Base-by-base conservation (phyloP, 2,888 invertebrate species). In the Margaritifera margaritifera region DNA sequence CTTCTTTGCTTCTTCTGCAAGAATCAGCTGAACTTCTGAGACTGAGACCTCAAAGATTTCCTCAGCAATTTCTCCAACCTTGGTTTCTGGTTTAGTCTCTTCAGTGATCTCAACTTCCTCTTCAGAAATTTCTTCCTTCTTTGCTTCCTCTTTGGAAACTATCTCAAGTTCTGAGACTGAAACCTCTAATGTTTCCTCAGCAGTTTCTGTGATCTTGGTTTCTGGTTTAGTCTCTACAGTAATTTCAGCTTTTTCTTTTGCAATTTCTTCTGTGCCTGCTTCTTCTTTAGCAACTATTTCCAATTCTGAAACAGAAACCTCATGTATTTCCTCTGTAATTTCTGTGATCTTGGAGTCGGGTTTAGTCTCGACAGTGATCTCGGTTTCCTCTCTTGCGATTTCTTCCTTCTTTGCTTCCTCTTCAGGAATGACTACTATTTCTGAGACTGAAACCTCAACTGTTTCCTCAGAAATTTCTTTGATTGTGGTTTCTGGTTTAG, bases 91-190 rank as follows among this genome's bases (percentile, higher is more conserved):
- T 64, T 52, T 42, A n/a, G 57, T 53, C 4, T 55, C 62, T 51
- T 58, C 56, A 25, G 62, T 50, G 6, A 61, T 51, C 20, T 60
- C 60, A 11, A 22, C 58, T 58, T 72, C 61, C 18, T 24, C 42
- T 54, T 67, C 68, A 61, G 64, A 20, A 52, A 58, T 53, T 68
- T 72, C 66, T 51, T 55, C 67, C n/a, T 61, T 24, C 53, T 55
- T 50, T n/a, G 69, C 62, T 11, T 62, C 55, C n/a, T 55, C 51
- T 25, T 62, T 59, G 22, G 63, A 54, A 19, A 11, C 54, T 18
- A 63, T 27, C 18, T 62, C 63, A n/a, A 52, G n/a, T 60, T 66
- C 60, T 55, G 57, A 61, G 27, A 56, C 42, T 54, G 51, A 15
- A n/a, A 58, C 61, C 42, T 69, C 59, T 27, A 52, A 63, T 42